Evolutionary conservation across 2,888 invertebrate species (phyloP).

Genomic region (Falcaria lacertinaria): DNA sequence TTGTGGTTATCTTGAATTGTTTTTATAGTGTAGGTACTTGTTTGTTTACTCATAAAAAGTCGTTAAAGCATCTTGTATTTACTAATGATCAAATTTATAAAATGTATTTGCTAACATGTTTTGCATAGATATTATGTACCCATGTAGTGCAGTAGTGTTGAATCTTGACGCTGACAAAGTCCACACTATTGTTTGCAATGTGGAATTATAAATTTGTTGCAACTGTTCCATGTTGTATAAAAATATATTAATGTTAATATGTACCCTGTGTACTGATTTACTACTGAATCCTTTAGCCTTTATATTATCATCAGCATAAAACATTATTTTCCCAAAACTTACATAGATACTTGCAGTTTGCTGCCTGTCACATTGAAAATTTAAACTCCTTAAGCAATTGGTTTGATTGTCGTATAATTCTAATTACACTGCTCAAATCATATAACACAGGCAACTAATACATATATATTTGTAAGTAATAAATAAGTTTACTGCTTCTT

Average conservation of each 20-base stretch:
- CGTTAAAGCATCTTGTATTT: background rate
- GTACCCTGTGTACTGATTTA: background rate
- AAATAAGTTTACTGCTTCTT: slow-evolving; percentile 48
- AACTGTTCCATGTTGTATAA: slow-evolving; percentile 26
- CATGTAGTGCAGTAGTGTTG: slow-evolving; percentile 20
- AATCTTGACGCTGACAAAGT: slow-evolving; percentile 19
- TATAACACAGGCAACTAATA: slow-evolving; percentile 51
- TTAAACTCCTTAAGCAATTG: slow-evolving; percentile 5
- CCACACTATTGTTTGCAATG: slow-evolving; percentile 20
- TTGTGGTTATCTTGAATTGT: slow-evolving; percentile 7
- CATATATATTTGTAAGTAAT: slow-evolving; percentile 33
- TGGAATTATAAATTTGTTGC: slow-evolving; percentile 10
- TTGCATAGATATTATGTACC: slow-evolving; percentile 12
- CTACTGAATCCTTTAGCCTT: slow-evolving; percentile 3
- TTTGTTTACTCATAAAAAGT: slow-evolving; percentile 12
- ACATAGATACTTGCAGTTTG: no score
- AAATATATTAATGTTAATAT: slow-evolving; percentile 39
- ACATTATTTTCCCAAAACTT: no score
- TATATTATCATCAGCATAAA: no score
- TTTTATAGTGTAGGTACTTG: slow-evolving; percentile 22
- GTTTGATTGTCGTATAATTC: slow-evolving; percentile 35
- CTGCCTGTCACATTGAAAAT: no score
- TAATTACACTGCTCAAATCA: slow-evolving; percentile 42
- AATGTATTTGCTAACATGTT: background rate
- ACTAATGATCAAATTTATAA: background rate